Base-by-base conservation (phyloP, 2,113 vertebrate genomes). In the Dermatemys mawii region DNA sequence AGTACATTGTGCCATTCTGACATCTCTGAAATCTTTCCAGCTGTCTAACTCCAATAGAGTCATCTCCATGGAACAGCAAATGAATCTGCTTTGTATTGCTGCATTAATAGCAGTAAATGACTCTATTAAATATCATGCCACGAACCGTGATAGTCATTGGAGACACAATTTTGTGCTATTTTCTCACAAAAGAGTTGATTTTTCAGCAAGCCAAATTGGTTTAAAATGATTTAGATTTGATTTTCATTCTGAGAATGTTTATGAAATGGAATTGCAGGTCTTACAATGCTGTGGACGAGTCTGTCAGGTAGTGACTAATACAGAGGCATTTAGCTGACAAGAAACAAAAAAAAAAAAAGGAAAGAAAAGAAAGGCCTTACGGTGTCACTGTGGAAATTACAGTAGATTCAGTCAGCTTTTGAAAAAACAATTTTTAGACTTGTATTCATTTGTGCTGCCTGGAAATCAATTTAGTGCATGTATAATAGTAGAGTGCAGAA, bases 91-190 rank as follows among this genome's bases (percentile, higher is more conserved):
- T 88, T 88, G 44, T 78, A 90, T 82, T 80, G 93, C 91, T 94
- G 93, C 5, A 3, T 87, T 90, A 89, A 92, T 93, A 94, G 91
- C 88, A 8, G 11, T 93, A 92, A 92, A 94, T 84, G 87, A 91
- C 46, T 89, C 26, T 83, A 94, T 81, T 96, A 70, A 94, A 95
- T 96, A 85, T 84, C 92, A 81, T 86, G 60, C 94, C 48, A 92
- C 84, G 94, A 95, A 88, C 76, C 86, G 81, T 79, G 57, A 11
- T 70, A 78, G 70, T 81, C 89, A 92, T 90, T 81, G 94, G 89
- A 46, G 55, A 88, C 60, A 88, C 83, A 82, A n/a, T 96, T 97
- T 94, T 91, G 57, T 95, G 89, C 93, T 93, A 88, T 97, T 98
- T 97, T 84, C 87, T 81, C 86, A 73, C 76, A 85, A 96, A 97